Evolutionary conservation across 2,797 vertebrate genomes (phyloP), one percentile per base, ranked within the genome.

Genomic region (Semaprochilodus insignis): DNA sequence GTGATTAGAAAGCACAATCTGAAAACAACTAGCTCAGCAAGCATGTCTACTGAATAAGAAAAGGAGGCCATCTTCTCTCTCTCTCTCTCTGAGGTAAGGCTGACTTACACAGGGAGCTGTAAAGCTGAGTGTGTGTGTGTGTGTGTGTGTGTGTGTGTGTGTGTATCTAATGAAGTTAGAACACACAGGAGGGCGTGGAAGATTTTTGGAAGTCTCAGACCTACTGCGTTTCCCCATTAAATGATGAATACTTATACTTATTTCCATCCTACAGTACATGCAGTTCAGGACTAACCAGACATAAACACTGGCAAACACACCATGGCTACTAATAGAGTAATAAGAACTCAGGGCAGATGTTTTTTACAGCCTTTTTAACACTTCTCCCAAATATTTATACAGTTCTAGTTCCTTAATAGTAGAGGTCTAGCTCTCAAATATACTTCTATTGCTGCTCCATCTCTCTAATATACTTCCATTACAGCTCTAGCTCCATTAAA

Each of bases 1-100:
- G 83, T 85, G 86, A 88, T 88, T 88, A 86, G 86, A 83, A 87
- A 87, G 88, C 84, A 86, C 69, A 77, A 82, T 87, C 60, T 66
- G 25, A 69, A 63, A 78, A 86, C 44, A 70, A 71, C 82, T 23
- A 62, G 81, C 78, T 88, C 85, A 85, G 85, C 85, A 82, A 83
- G 69, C 77, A n/a, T 27, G 66, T 74, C 84, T 73, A 65, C 66
- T 78, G 85, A 78, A 81, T 74, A 80, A 84, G 70, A 85, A 78
- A 86, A 85, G 40, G 57, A 81, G 80, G 80, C 85, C 79, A 74
- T 59, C 44, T 66, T 77, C 55, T 25, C 60, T 62, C 59, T 62
- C 59, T 62, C 59, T 62, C 19, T 57, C 55, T 21, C 19, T 48
- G 40, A 40, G 40, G 40, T 60, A 77, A 66, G 19, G 21, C 25